Evolutionary conservation across 2,888 invertebrate species (phyloP).

Genomic region (Anaspis maculata): DNA sequence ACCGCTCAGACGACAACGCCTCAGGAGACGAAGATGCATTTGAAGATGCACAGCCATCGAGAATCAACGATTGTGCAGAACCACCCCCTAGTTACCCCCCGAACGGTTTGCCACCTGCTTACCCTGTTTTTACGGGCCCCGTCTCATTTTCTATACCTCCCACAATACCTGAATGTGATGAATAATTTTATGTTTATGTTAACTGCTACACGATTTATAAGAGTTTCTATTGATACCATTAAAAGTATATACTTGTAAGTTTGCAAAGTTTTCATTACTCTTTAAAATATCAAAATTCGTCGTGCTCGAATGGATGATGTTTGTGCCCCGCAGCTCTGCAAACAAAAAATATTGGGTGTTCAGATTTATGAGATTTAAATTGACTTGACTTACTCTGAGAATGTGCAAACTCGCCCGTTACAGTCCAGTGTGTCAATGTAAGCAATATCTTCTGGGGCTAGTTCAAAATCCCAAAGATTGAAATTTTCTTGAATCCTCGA

Average conservation of each 20-base stretch:
- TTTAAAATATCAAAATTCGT: slow-evolving; percentile 2
- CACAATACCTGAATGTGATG: slow-evolving; percentile 39
- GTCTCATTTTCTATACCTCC: slow-evolving; percentile 33
- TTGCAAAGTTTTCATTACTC: neutral
- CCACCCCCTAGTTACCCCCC: slow-evolving; percentile 9
- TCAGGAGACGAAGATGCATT: slow-evolving; percentile 30
- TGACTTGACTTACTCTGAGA: slow-evolving; percentile 48
- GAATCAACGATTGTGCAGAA: neutral
- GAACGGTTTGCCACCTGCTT: slow-evolving; percentile 9
- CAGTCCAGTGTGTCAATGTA: slow-evolving; percentile 62
- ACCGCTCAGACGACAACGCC: slow-evolving; percentile 22
- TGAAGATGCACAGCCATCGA: slow-evolving; percentile 24
- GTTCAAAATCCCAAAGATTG: slow-evolving; percentile 65
- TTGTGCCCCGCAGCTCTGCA: slow-evolving; percentile 1
- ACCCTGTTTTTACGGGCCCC: slow-evolving; percentile 9
- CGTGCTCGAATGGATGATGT: slow-evolving; percentile 2
- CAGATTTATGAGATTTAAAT: too few relatives aligned
- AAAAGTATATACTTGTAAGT: slow-evolving; percentile 7
- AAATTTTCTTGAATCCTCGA: slow-evolving; percentile 60
- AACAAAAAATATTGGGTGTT: slow-evolving; percentile 1
- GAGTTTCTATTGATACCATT: slow-evolving; percentile 2
- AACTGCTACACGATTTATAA: slow-evolving; percentile 11
- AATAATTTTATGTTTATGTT: slow-evolving; percentile 16
- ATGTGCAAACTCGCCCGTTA: slow-evolving; percentile 58
- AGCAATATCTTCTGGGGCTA: slow-evolving; percentile 58